phyloP scores from a whole-genome alignment of 1,140 invertebrate species.

The Drosophila mayri region DNA sequence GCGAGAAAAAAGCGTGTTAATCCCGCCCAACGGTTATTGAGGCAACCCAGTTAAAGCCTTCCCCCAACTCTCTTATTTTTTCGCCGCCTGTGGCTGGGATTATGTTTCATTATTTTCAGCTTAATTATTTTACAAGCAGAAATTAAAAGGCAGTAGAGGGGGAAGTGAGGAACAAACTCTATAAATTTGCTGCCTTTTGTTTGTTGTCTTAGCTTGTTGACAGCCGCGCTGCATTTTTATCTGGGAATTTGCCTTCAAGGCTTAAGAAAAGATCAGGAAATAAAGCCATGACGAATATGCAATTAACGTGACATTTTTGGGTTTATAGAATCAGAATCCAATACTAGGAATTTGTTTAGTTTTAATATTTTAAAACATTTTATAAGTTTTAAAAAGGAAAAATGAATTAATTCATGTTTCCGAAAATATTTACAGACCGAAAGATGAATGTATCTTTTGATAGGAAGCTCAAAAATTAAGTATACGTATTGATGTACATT shows the following conservation, averaged over 20 bases:
- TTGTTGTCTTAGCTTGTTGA: slow-evolving; percentile 53
- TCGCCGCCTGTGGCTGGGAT: slow-evolving; percentile 51
- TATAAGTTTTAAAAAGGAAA: too few relatives aligned
- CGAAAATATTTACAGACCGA: neutral
- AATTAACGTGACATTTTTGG: neutral
- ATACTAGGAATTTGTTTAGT: neutral
- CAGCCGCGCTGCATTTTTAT: slow-evolving; percentile 50
- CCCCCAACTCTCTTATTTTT: slow-evolving; percentile 30
- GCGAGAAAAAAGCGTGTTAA: slow-evolving; percentile 60
- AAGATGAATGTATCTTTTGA: neutral
- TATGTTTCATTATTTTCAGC: slow-evolving; percentile 79
- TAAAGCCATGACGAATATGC: slow-evolving; percentile 19
- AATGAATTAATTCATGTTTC: neutral
- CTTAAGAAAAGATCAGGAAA: slow-evolving; percentile 9
- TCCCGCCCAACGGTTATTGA: slow-evolving; percentile 73
- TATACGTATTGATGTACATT: neutral
- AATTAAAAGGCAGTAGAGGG: slow-evolving; percentile 25
- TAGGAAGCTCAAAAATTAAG: neutral
- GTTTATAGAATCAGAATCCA: too few relatives aligned
- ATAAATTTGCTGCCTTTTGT: slow-evolving; percentile 24
- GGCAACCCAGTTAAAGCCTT: slow-evolving; percentile 73
- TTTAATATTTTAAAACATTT: neutral
- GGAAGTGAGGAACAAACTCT: slow-evolving; percentile 2
- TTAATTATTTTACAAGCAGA: slow-evolving; percentile 78
- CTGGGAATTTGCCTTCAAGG: slow-evolving; percentile 42